These are phyloP conservation scores for Mylabris phalerata DNA, from an alignment of 1,140 invertebrate species.

Conservation along the genomic window DNA sequence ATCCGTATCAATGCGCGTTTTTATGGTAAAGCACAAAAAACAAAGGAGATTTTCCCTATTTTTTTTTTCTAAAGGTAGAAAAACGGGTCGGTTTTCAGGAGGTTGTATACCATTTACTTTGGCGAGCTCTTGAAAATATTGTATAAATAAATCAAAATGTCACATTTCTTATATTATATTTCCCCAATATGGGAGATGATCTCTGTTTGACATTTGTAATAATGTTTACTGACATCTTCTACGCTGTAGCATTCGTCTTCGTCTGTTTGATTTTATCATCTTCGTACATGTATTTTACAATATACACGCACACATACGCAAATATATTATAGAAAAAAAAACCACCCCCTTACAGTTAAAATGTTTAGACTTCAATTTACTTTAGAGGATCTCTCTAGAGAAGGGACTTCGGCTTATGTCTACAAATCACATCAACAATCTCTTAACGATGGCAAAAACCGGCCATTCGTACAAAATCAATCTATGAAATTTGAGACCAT, in stretches of 20 bases:
- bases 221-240: slow-evolving; percentile 38
- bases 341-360: slow-evolving; percentile 29
- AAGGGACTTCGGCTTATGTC: slow-evolving; percentile 29
- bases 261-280: too few relatives aligned
- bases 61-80: background rate
- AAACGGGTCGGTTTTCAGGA: background rate
- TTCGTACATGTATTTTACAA: too few relatives aligned
- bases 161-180: slow-evolving; percentile 37
- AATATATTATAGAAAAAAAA: too few relatives aligned
- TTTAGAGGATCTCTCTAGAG: slow-evolving; percentile 28
- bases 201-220: slow-evolving; percentile 38
- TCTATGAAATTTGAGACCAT: too few relatives aligned
- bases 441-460: too few relatives aligned
- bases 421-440: slow-evolving; percentile 26
- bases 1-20: too few relatives aligned
- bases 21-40: too few relatives aligned
- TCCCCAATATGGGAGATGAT: slow-evolving; percentile 28
- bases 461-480: too few relatives aligned
- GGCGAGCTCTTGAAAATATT: slow-evolving; percentile 14
- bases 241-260: slow-evolving; percentile 8
- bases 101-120: slow-evolving; percentile 26
- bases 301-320: too few relatives aligned
- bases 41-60: background rate
- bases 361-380: slow-evolving; percentile 40
- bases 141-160: slow-evolving; percentile 37